Percentiles rank a stretch among this genome's conserved stretches.
Conservation (phyloP, 2,888 invertebrate species). For the Iphiclides podalirius region DNA sequence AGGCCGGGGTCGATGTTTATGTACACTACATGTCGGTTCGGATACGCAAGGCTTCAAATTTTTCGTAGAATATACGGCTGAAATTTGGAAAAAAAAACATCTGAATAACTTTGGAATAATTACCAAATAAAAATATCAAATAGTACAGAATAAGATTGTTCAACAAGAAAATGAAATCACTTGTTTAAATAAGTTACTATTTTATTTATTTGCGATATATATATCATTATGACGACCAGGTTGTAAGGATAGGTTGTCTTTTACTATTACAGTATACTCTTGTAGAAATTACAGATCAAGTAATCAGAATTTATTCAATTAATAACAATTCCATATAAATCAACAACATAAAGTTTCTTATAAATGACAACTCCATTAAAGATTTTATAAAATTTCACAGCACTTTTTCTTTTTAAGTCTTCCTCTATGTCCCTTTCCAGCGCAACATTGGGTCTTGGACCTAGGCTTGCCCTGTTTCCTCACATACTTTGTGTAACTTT, state of each 20-base stretch:
- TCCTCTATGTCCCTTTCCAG: conserved; percentile 62
- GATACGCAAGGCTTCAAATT: conserved; percentile 62
- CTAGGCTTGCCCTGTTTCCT: conserved; percentile 42
- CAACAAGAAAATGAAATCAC: too few species aligned
- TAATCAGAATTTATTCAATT: too few species aligned
- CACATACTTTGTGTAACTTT: conserved; percentile 44
- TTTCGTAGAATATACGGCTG: conserved; percentile 50
- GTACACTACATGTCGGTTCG: conserved; percentile 58
- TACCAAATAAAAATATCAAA: too few species aligned
- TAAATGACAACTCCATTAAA: conserved; percentile 1
- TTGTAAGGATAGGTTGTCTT: too few species aligned
- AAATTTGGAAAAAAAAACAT: conserved; percentile 28
- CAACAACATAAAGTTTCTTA: too few species aligned
- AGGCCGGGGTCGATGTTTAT: conserved; percentile 58
- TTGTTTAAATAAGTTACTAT: too few species aligned
- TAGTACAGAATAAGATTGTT: too few species aligned
- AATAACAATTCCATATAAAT: too few species aligned
- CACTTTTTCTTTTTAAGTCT: conserved; percentile 41
- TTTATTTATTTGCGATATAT: too few species aligned
- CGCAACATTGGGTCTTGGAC: conserved; percentile 46
- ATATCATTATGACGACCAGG: too few species aligned
- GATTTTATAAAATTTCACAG: conserved; percentile 35
- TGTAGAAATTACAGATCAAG: background rate
- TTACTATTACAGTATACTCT: too few species aligned
- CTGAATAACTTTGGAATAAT: too few species aligned